Base-by-base conservation (phyloP, 2,113 vertebrate genomes). In the Pachypanchax playfairii region DNA sequence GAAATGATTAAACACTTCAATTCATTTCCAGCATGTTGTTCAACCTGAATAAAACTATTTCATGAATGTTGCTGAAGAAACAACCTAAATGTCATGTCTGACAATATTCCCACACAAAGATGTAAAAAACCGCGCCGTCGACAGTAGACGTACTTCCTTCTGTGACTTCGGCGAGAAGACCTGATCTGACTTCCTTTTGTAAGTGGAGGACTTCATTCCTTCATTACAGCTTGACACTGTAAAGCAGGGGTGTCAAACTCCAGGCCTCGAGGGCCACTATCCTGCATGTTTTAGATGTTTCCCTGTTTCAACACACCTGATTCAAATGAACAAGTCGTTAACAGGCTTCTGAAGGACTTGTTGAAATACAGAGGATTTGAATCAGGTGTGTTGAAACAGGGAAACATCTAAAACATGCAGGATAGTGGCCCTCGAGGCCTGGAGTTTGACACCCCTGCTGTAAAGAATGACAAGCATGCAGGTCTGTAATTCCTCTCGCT, bases 401-500 rank as follows among this genome's bases (percentile, higher is more conserved):
- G n/a, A n/a, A n/a, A n/a, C n/a, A n/a, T n/a, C n/a, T n/a, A n/a
- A n/a, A n/a, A n/a, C n/a, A n/a, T n/a, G n/a, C n/a, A n/a, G n/a
- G n/a, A n/a, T n/a, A n/a, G n/a, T n/a, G n/a, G n/a, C n/a, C n/a
- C n/a, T n/a, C n/a, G n/a, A n/a, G n/a, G n/a, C n/a, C n/a, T n/a
- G n/a, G n/a, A n/a, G n/a, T n/a, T n/a, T n/a, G n/a, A n/a, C n/a
- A n/a, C n/a, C n/a, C n/a, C n/a, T n/a, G n/a, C n/a, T n/a, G 35
- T 1, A 1, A 75, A 43, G 75, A 77, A 89, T 77, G 79, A 39
- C 43, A 76, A 70, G 75, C 68, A 89, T 87, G 81, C 74, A 77
- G 66, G 64, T 79, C 72, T 79, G 79, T 41, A 6, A 51, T 67
- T 42, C 71, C 6, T 80, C 77, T 35, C 29, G 24, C 25, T 70